Evolutionary conservation across 2,888 invertebrate species (phyloP).

Genomic region (Leptogaster cylindrica): DNA sequence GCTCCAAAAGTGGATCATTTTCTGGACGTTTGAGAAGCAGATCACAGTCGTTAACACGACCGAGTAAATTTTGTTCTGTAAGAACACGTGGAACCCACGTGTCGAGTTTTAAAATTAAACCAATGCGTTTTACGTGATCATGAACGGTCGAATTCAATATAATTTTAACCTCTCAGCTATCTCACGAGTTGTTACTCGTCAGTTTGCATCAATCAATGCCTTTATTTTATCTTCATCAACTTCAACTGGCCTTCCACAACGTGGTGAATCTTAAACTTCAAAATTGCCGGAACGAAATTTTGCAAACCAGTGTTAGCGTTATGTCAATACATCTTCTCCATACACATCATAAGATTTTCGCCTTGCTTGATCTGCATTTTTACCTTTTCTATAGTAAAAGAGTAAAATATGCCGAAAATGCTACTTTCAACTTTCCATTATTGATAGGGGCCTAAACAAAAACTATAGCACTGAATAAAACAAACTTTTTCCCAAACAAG

Average conservation of each 20-base stretch:
- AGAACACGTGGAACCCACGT: background rate
- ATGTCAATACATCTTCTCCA: constrained; percentile 2
- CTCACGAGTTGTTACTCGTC: background rate
- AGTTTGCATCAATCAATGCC: no score
- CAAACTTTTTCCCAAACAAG: no score
- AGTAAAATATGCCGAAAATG: no score
- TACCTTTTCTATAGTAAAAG: background rate
- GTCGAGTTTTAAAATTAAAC: background rate
- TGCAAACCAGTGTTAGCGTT: background rate
- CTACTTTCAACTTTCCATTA: no score
- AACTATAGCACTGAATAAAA: background rate
- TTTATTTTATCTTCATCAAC: background rate
- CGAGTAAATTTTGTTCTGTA: no score
- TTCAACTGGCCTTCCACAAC: background rate
- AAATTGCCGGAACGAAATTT: no score
- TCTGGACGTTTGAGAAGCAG: no score
- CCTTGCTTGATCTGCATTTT: background rate
- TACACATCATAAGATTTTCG: background rate
- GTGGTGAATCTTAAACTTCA: background rate
- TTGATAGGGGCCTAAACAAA: background rate
- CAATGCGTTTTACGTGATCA: background rate
- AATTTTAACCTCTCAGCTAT: background rate
- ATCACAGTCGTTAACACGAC: no score
- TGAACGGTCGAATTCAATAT: background rate
- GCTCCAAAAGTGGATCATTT: no score